Conservation (phyloP, 2,113 vertebrate species). For the Rhinolophus sinicus region DNA sequence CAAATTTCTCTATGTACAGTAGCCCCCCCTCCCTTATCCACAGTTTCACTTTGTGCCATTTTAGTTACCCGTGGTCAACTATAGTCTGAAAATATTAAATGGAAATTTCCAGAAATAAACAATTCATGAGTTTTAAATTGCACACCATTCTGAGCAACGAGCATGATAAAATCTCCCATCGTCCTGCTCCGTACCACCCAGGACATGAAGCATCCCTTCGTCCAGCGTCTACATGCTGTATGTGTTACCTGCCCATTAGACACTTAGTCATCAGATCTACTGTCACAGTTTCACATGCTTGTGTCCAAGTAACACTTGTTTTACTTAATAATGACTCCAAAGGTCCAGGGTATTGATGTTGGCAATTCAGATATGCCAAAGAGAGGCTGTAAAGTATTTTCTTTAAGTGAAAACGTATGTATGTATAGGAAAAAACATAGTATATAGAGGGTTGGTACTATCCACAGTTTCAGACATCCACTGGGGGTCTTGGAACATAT, state of each 20-base stretch:
- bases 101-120: not conserved
- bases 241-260: not conserved
- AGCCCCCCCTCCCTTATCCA: accelerated
- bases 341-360: not conserved
- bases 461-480: not conserved
- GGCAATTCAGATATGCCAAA: not conserved
- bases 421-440: not conserved
- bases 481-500: not conserved
- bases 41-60: not conserved
- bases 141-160: not conserved
- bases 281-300: not conserved
- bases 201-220: not conserved
- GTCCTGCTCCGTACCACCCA: not conserved
- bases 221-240: not conserved
- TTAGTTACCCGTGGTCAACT: not conserved
- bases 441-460: not conserved
- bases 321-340: not conserved
- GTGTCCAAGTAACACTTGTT: not conserved
- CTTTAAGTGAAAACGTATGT: not conserved
- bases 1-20: not conserved
- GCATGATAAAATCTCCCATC: not conserved
- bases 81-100: not conserved
- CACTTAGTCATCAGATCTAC: not conserved
- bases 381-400: not conserved
- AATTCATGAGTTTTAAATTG: not conserved